Base-by-base conservation (phyloP, 1,140 invertebrate genomes). In the Aporrectodea caliginosa region DNA sequence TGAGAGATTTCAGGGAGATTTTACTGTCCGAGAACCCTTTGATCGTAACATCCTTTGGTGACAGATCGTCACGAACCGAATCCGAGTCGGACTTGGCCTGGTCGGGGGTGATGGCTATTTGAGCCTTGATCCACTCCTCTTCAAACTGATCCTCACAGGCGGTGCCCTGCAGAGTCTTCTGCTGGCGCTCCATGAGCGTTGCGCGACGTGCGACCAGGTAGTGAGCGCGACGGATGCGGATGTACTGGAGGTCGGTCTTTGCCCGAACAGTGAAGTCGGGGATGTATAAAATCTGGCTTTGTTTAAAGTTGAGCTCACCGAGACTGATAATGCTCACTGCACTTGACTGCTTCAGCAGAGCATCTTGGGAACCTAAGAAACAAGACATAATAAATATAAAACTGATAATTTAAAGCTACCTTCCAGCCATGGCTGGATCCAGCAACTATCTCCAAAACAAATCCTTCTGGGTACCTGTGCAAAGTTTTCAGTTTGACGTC, bases 201-300 rank as follows among this genome's bases (percentile, higher is more conserved):
- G 95, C 95, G 32, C 94, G 91, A 83, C 94, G 94, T 0, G 95
- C 95, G 0, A 95, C 95, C 78, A 96, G 90, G 88, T 97, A 97
- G 70, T 95, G 89, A 16, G 91, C 92, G 78, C 93, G 90, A 81
- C 92, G 92, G 74, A 95, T 92, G 16, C 83, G 33, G 73, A 95
- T 89, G 86, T 95, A 98, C 85, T 94, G 92, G 0, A 97, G 90
- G 86, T 95, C 93, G 0, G 92, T 92, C 35, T 92, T 90, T 1
- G 94, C 94, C 27, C 92, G 84, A 1, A 98, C 94, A 0, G 94
- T 93, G 88, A 97, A 98, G 88, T 98, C 96, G 0, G 96, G 95
- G 58, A 94, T 92, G 88, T 97, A 98, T 1, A 27, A 92, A 35
- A 83, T 82, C 31, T 12, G 12, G n/a, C 27, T 29, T 27, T 31